Base-by-base conservation (phyloP, 2,888 invertebrate genomes). In the Microctonus brassicae region DNA sequence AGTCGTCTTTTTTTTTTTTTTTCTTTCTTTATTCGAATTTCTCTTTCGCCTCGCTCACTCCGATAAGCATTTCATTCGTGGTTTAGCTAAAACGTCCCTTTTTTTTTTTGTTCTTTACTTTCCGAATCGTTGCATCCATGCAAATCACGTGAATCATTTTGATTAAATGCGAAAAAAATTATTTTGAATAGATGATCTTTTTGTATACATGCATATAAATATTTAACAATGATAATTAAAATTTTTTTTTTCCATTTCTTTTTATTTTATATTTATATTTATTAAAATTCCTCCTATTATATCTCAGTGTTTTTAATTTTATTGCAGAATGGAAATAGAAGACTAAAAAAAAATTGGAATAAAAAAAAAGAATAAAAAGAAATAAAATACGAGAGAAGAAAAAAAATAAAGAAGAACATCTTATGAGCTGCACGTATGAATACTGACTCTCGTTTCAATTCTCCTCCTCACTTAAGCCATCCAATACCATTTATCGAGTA, bases 401-500 rank as follows among this genome's bases (percentile, higher is more conserved):
- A n/a, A n/a, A 39, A n/a, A 11, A 53, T 53, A 24, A 20, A 22
- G 13, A 13, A 11, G 7, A 11, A 53, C 53, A 9, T 10, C 11
- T 53, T 53, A 53, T 22, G n/a, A n/a, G n/a, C 22, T 24, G 1
- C 20, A 53, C 11, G 29, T 4, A 55, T 55, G 13, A 13, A 24
- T 53, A 29, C n/a, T 11, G n/a, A 11, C n/a, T 24, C 5, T 17
- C 29, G 20, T 22, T 3, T 33, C 6, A 20, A 42, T 26, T 47
- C 29, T 26, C 22, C 17, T n/a, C 22, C n/a, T 53, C 17, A 52
- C 52, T 29, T n/a, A 22, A 34, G 17, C 26, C 29, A 29, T 42
- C 26, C n/a, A 58, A 60, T 67, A 67, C 58, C 67, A 60, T 67
- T 58, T 42, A 58, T 67, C 69, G 64, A 63, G 57, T 57, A 63